These are phyloP conservation scores for Euwallacea fornicatus DNA, from an alignment of 1,140 invertebrate species.

Conservation along the genomic window DNA sequence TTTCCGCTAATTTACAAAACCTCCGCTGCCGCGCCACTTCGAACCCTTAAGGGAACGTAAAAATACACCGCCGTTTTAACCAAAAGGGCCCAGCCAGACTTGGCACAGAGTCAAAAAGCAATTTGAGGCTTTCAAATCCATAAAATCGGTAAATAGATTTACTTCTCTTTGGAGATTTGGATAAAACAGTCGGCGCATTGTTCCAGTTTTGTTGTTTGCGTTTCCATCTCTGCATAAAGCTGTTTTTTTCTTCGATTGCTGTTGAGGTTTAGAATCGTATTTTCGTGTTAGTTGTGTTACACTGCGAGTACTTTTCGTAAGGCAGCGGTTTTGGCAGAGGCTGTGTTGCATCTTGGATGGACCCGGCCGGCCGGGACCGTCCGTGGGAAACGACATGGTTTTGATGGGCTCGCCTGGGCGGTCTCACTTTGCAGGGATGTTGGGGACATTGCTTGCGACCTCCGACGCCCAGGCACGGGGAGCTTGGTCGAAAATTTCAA, in stretches of 20 bases:
- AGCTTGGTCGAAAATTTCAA: no score
- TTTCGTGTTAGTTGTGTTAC: no score
- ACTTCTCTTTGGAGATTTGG: slow-evolving; percentile 33
- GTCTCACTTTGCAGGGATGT: no score
- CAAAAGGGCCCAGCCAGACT: slow-evolving; percentile 23
- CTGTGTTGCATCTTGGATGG: no score
- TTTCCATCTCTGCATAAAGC: slow-evolving; percentile 15
- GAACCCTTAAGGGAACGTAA: slow-evolving; percentile 16
- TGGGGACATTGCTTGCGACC: no score
- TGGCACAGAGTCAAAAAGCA: slow-evolving; percentile 34
- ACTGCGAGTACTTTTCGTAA: no score
- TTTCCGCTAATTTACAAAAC: slow-evolving; percentile 33
- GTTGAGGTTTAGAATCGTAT: no score
- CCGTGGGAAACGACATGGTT: no score
- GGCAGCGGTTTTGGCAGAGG: no score
- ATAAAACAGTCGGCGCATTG: slow-evolving; percentile 16
- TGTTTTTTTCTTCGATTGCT: neutral
- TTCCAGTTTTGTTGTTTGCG: slow-evolving; percentile 5
- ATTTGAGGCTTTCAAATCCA: slow-evolving; percentile 35
- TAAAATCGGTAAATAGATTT: slow-evolving; percentile 34
- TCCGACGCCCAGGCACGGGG: no score
- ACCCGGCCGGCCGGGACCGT: no score
- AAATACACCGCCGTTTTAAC: slow-evolving; percentile 20
- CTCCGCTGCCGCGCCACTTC: neutral
- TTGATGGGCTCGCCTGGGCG: no score